Evolutionary conservation across 64 coral and sea anemone species (phyloP), one percentile per base, ranked within the genome.

Genomic region (Stichodactyla mertensii): DNA sequence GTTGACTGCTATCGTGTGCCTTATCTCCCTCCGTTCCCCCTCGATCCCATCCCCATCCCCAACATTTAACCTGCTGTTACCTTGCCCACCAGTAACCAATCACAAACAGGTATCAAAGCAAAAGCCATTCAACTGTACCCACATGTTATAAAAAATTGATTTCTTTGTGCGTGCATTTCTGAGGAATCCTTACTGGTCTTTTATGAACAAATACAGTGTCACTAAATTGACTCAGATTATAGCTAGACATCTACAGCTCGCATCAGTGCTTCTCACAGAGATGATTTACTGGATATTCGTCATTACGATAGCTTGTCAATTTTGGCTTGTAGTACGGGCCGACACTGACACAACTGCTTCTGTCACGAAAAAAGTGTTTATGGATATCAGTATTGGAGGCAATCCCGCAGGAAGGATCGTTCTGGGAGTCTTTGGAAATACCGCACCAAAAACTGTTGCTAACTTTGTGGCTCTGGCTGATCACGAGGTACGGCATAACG

Each of bases 391-490:
- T 6, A 94, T 94, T 15, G 95, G 95, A 52, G 89, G 85, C 7
- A 82, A 89, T 55, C 89, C 92, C 15, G 84, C 92, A 9, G 95
- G 95, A 61, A 94, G 84, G 31, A 92, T 98, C 71, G 87, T 98
- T 1, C 31, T 98, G 13, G 95, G 95, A n/a, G 86, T 98, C 26
- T 98, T 98, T 83, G 95, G 95, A n/a, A 81, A 92, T 78, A 98
- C 92, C 6, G 95, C 87, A 31, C 92, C 92, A 0, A 98, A 94
- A 85, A 98, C 95, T 7, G 95, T 98, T 5, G 87, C 89, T 1
- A 98, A 98, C 77, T 98, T 98, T 82, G 95, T 94, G 19, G 84
- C 95, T 59, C 87, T 98, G 36, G 90, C 89, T 45, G 92, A 88
- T 52, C 86, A 89, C 15, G 95, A 98, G 95, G 95, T 74, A 31